Evolutionary conservation across 2,888 invertebrate genomes (phyloP), one percentile per base, ranked within the genome.

Genomic region (Lysandra bellargus): DNA sequence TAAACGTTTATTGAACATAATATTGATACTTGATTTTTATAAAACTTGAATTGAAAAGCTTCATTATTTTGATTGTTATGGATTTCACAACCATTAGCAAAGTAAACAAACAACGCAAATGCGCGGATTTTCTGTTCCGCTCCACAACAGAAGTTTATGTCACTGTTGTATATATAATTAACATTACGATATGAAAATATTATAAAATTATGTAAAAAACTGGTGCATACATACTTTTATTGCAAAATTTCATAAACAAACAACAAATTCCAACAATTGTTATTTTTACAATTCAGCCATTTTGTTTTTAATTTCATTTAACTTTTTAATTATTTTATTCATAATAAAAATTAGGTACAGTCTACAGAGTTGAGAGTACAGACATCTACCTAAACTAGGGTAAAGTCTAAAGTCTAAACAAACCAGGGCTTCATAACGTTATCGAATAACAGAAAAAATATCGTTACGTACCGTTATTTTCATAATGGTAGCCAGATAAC

Each of bases 81-180:
- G 23, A 78, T 78, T 78, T 78, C 74, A 79, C 79, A 82, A 80
- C 79, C 79, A 81, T 81, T 80, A 83, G 82, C 80, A 81, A 82
- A 86, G 90, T 91, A 92, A 91, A 92, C 91, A 93, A 92, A 92
- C 92, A 92, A 92, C 91, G 92, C 89, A 92, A 90, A 92, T 89
- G 87, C 89, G 91, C 90, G 91, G 88, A 85, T 78, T 80, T 77
- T 80, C 78, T 74, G 9, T 73, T 30, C 12, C 69, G 37, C 33
- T 33, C 14, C 17, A 14, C 30, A 69, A 17, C 17, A 69, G 33
- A 69, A 33, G 12, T 69, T 37, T 69, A 37, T 33, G 14, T 69
- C 12, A 33, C 12, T 69, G 33, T 33, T 69, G 3, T 23, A 69
- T 69, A 33, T 14, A 5, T 69, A 4, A 17, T 14, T 69, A 69